phyloP scores from a whole-genome alignment of 2,113 vertebrate genomes.

The Hydrolagus affinis region DNA sequence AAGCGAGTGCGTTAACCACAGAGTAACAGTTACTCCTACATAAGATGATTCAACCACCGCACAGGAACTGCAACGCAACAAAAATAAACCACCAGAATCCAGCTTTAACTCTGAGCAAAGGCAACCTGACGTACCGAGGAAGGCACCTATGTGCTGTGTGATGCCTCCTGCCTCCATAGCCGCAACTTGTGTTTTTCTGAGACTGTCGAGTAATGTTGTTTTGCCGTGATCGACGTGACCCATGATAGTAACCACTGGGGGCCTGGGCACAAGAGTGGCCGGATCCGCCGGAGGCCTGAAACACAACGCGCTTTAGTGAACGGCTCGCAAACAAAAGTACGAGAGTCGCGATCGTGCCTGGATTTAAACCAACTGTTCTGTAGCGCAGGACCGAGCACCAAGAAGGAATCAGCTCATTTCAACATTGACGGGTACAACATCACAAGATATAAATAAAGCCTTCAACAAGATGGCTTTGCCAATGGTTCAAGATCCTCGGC shows the following conservation, averaged over 20 bases:
- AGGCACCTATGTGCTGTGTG: constrained; percentile 80
- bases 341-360: background rate
- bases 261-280: constrained; percentile 56
- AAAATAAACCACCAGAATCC: background rate
- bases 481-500: no score
- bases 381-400: background rate
- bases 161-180: constrained; percentile 74
- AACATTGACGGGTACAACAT: no score
- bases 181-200: constrained; percentile 77
- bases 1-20: no score
- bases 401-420: background rate
- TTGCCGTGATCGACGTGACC: constrained; percentile 96
- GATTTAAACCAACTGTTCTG: background rate
- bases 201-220: constrained; percentile 83
- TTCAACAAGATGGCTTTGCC: no score
- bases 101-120: background rate
- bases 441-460: no score
- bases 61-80: background rate
- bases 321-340: background rate
- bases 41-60: background rate
- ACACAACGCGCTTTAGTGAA: constrained; percentile 8
- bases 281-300: constrained; percentile 68
- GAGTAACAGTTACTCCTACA: no score
- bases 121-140: constrained; percentile 60
- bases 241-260: constrained; percentile 88